Evolutionary conservation across 37 sponge, comb jelly and placozoan species (phyloP).

Genomic region (Haliclona indistincta): DNA sequence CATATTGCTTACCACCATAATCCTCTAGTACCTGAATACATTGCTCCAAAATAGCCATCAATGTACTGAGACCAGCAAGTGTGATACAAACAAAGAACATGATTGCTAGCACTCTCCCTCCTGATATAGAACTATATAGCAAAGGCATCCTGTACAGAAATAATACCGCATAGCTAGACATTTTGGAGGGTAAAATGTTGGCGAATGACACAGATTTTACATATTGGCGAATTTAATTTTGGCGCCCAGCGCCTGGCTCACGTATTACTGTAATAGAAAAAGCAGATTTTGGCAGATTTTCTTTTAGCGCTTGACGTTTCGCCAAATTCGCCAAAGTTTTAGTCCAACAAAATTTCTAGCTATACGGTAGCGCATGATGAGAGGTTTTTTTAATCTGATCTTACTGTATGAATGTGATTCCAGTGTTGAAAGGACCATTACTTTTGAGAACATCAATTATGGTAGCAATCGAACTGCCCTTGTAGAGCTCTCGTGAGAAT

Average conservation of each 20-base stretch:
- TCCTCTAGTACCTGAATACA: constrained; percentile 62
- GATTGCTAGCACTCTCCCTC: constrained; percentile 59
- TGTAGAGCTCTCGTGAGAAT: constrained; percentile 44
- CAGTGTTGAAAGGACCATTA: constrained; percentile 84
- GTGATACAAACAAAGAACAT: constrained; percentile 78
- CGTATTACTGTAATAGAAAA: too few species aligned
- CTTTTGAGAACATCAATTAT: constrained; percentile 47
- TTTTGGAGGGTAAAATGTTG: too few species aligned
- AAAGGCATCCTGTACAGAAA: constrained; percentile 73
- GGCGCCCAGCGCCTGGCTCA: too few species aligned
- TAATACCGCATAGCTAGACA: too few species aligned
- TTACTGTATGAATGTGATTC: constrained; percentile 88
- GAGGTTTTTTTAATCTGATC: too few species aligned
- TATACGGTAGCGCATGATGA: too few species aligned
- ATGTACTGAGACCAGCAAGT: constrained; percentile 82
- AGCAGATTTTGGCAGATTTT: too few species aligned
- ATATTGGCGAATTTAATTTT: too few species aligned
- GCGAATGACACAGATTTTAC: too few species aligned
- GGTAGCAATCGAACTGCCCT: constrained; percentile 3
- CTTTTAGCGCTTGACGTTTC: too few species aligned
- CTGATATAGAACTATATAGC: constrained; percentile 51
- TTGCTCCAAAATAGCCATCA: constrained; percentile 73
- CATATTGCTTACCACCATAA: constrained; percentile 72
- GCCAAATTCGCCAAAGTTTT: too few species aligned
- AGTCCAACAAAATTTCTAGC: too few species aligned